Percentiles rank a stretch among this genome's conserved stretches.
phyloP scores from a whole-genome alignment of 2,888 invertebrate genomes.

The Ectemnius lituratus region DNA sequence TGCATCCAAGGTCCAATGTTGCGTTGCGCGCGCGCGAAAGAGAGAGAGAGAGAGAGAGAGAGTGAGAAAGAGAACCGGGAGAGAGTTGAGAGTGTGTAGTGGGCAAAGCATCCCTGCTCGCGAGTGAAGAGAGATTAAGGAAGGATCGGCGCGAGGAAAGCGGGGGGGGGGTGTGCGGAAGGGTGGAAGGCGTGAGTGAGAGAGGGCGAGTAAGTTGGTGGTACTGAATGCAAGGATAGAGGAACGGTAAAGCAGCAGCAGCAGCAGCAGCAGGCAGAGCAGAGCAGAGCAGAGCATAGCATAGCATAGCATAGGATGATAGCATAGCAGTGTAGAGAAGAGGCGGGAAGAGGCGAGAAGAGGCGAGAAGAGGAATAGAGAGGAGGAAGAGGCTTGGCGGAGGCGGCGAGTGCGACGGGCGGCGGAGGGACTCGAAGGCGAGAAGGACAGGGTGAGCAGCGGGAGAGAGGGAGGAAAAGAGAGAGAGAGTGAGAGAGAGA shows the following conservation, averaged over 20 bases:
- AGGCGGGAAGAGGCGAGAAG: neutral
- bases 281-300: neutral
- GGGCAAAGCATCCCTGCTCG: no score
- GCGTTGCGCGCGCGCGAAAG: constrained; percentile 27
- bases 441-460: neutral
- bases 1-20: constrained; percentile 59
- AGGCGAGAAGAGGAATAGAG: constrained; percentile 8
- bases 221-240: constrained; percentile 4
- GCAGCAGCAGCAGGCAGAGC: constrained; percentile 3
- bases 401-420: neutral
- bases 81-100: constrained; percentile 58
- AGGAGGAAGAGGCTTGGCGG: constrained; percentile 15
- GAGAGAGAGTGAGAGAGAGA: constrained; percentile 38
- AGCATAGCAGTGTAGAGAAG: neutral
- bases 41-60: constrained; percentile 24
- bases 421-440: neutral
- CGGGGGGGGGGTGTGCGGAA: constrained; percentile 7
- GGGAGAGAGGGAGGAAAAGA: constrained; percentile 37
- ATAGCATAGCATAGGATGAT: neutral
- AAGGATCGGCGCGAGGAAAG: neutral
- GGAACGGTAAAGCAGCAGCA: neutral
- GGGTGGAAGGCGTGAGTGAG: constrained; percentile 18
- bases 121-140: no score
- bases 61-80: constrained; percentile 50
- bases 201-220: constrained; percentile 14